Conservation (phyloP, 2,888 invertebrate species). For the Diarsia brunnea region DNA sequence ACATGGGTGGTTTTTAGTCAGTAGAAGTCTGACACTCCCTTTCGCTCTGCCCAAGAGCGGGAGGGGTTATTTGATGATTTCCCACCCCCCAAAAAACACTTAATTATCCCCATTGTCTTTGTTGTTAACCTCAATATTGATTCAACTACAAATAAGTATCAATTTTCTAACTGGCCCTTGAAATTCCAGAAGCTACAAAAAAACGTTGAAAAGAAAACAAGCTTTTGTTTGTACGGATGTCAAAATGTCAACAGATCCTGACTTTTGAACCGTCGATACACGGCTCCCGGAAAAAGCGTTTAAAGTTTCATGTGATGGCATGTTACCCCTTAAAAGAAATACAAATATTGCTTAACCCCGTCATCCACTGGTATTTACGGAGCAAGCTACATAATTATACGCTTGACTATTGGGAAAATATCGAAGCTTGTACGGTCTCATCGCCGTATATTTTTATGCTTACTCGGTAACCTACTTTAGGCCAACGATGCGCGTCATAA, state of each 20-base stretch:
- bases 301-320: constrained; percentile 79
- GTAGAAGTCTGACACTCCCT: too few relatives aligned
- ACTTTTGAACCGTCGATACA: constrained; percentile 81
- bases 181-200: constrained; percentile 79
- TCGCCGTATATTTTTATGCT: too few relatives aligned
- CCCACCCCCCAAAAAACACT: too few relatives aligned
- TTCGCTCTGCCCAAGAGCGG: too few relatives aligned
- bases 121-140: neutral
- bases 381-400: too few relatives aligned
- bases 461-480: too few relatives aligned
- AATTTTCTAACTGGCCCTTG: constrained; percentile 41
- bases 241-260: constrained; percentile 86
- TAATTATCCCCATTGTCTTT: neutral
- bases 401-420: neutral
- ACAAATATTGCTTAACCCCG: constrained; percentile 76
- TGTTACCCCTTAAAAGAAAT: constrained; percentile 82
- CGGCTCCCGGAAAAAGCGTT: constrained; percentile 82
- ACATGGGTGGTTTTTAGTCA: too few relatives aligned
- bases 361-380: constrained; percentile 69
- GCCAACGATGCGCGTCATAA: too few relatives aligned
- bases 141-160: constrained; percentile 39
- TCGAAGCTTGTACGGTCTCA: too few relatives aligned
- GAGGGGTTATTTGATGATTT: too few relatives aligned
- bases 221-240: constrained; percentile 84
- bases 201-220: constrained; percentile 76